Evolutionary conservation across 1,140 invertebrate species (phyloP), one percentile per base, ranked within the genome.

Genomic region (Achatina immaculata): DNA sequence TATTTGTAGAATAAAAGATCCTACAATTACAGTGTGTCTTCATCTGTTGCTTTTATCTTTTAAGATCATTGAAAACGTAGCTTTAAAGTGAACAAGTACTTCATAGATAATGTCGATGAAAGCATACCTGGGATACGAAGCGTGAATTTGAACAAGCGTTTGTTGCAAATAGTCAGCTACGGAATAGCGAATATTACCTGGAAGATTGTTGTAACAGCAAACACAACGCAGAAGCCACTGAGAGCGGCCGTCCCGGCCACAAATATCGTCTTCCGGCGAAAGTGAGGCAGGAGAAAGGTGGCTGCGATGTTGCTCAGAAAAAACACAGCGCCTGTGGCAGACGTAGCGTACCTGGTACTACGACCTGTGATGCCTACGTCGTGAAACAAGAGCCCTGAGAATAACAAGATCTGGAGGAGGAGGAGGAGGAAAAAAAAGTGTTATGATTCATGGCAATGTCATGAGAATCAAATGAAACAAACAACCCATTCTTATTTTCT

Each of bases 191-290:
- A n/a, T n/a, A n/a, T n/a, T 76, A 76, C 74, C 74, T 76, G 48
- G 62, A 24, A 76, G 0, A 76, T 16, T 34, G 34, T 62, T 21
- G 74, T 76, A 1, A 76, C 4, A 21, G 74, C 74, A n/a, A 76
- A 55, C 7, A 76, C 55, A 24, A 55, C 74, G 2, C 31, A 76
- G n/a, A 6, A 58, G 1, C 58, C 36, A 6, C 31, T 55, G 28
- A 76, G 24, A 4, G 45, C 74, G 0, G 28, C 34, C 11, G 42
- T 62, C 34, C 74, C 51, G 16, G 4, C 19, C 31, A 36, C 31
- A 43, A 40, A 76, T 11, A 76, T 1, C 3, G 55, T 65, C 74
- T 76, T 76, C 7, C 74, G 74, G 1, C 74, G 51, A 40, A 76
- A 62, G 4, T 55, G 45, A 9, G 74, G 14, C 28, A 76, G 11